Base-by-base conservation (phyloP, 1,140 invertebrate species). In the Pogonomyrmex barbatus region DNA sequence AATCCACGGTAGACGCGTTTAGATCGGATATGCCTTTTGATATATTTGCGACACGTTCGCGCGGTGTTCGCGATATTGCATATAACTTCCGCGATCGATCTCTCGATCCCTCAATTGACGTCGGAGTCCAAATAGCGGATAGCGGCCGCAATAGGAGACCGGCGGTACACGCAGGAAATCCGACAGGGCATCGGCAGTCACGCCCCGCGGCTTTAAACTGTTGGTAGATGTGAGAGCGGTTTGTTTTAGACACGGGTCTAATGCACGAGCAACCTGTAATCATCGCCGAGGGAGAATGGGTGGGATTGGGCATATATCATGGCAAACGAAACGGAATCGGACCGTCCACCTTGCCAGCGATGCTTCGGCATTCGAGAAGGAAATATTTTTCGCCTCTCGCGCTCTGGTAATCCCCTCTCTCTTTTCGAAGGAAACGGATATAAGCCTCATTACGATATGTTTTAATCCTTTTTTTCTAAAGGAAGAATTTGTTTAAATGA, bases 191-290 rank as follows among this genome's bases (percentile, higher is more conserved):
- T 65, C 86, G 65, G 54, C 76, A 86, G 90, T 89, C 90, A 88
- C 91, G 90, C 90, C 91, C 91, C 87, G 87, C 79, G 88, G 91
- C 89, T 86, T 90, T 90, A 89, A 90, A 90, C 90, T 89, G 87
- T 91, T 90, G 81, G 91, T 87, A 87, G 90, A 91, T 89, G 77
- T 91, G 79, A 85, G 78, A 91, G 91, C 91, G 91, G 91, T 91
- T 91, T 91, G 91, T 91, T 91, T 90, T 91, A 90, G 91, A 91
- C 90, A 78, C 85, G 79, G 91, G 88, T 91, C 90, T 91, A 91
- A 91, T 91, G 87, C 87, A 82, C 81, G 60, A 88, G 81, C 62
- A 91, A 91, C 91, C 91, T 90, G 87, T 91, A 91, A 91, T 91
- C 88, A 91, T 86, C 87, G 82, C n/a, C 39, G 78, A 56, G 81